Evolutionary conservation across 2,113 vertebrate genomes (phyloP).

Genomic region (Bubo scandiacus): DNA sequence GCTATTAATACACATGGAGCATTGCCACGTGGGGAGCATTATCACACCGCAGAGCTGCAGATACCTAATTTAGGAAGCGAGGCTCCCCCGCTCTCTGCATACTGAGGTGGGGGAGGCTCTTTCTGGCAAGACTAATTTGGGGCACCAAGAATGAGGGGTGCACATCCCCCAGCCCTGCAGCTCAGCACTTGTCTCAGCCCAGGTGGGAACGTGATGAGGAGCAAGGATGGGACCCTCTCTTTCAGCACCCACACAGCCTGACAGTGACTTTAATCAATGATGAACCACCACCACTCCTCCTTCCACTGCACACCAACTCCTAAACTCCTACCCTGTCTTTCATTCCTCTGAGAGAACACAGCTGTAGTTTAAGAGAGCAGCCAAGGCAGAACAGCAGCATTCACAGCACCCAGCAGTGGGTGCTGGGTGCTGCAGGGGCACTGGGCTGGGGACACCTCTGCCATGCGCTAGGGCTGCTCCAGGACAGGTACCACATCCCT

Average conservation of each 20-base stretch:
- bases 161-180: not conserved
- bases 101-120: not conserved
- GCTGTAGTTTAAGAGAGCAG: not conserved
- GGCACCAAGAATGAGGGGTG: accelerated
- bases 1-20: constrained; percentile 33
- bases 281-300: not conserved
- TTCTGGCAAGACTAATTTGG: not conserved
- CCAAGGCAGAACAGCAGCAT: not conserved
- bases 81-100: not conserved
- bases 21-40: not conserved
- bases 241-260: not conserved
- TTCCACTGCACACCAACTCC: not conserved
- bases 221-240: not conserved
- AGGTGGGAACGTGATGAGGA: not conserved
- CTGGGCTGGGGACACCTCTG: not conserved
- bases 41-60: not conserved
- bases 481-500: not conserved
- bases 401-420: not conserved
- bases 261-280: not conserved
- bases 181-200: not conserved
- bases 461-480: not conserved
- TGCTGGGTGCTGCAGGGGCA: not conserved
- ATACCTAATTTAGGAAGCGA: constrained; percentile 13
- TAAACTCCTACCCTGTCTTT: not conserved
- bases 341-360: not conserved